Evolutionary conservation across 2,113 vertebrate genomes (phyloP).

Genomic region (Rhinolophus ferrumequinum): DNA sequence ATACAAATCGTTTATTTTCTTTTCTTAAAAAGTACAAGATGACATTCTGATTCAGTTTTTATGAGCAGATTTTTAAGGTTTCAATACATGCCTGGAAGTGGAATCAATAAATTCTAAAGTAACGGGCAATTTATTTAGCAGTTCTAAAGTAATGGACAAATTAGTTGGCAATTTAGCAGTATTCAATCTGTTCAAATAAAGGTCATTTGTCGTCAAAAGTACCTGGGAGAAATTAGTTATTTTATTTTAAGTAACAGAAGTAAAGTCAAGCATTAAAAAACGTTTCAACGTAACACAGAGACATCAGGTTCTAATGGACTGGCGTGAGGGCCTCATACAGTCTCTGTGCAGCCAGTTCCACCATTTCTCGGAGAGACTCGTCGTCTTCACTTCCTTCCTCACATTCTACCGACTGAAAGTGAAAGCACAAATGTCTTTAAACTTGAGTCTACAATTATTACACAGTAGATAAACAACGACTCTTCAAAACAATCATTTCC

Average conservation of each 20-base stretch:
- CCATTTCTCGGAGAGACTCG: constrained; percentile 93
- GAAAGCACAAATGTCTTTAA: constrained; percentile 26
- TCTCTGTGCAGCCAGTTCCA: constrained; percentile 92
- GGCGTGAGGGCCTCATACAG: constrained; percentile 94
- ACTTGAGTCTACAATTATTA: fast-evolving
- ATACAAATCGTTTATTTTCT: neutral
- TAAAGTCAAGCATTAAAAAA: neutral
- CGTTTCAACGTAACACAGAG: neutral
- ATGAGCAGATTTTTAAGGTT: neutral
- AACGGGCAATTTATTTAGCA: neutral
- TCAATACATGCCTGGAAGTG: neutral
- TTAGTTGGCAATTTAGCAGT: neutral
- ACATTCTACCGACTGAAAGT: constrained; percentile 88
- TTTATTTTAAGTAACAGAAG: constrained; percentile 72
- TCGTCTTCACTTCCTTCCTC: constrained; percentile 92
- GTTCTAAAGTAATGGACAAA: neutral
- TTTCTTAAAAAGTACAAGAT: neutral
- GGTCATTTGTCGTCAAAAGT: constrained; percentile 1
- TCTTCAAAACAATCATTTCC: neutral
- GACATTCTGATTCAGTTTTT: neutral
- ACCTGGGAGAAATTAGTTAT: constrained; percentile 12
- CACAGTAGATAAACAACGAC: fast-evolving
- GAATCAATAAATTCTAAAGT: neutral
- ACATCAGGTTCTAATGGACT: constrained; percentile 72
- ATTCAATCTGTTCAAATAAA: neutral